phyloP scores from a whole-genome alignment of 2,113 vertebrate species.

The Ibidorhyncha struthersii region DNA sequence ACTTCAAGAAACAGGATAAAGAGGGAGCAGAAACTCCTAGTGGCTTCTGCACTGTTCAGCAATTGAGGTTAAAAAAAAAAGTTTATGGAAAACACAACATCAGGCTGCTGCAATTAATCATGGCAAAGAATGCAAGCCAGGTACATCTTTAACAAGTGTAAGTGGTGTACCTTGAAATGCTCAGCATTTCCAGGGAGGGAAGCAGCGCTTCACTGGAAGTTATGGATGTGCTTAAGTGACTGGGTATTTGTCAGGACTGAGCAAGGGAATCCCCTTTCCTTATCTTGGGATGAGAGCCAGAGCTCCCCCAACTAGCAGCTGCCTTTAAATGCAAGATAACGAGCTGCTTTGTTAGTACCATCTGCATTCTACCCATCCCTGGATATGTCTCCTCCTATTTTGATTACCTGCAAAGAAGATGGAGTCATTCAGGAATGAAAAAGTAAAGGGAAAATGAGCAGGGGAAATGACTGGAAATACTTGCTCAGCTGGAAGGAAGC shows the following conservation, averaged over 20 bases:
- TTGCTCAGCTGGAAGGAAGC: background rate
- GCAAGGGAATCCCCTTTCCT: background rate
- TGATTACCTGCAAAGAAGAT: background rate
- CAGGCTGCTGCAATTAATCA: conserved; percentile 16
- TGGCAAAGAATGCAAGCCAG: background rate
- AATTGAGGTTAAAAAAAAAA: background rate
- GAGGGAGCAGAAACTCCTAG: background rate
- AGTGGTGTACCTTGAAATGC: background rate
- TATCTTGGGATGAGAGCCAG: background rate
- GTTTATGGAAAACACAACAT: background rate
- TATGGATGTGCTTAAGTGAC: background rate
- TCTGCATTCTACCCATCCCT: background rate
- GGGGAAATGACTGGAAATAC: background rate
- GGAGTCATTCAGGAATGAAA: background rate
- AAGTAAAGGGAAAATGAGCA: background rate
- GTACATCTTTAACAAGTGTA: background rate
- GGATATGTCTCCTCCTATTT: rapidly evolving
- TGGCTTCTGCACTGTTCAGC: background rate
- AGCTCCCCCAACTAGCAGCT: background rate
- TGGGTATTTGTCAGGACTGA: background rate
- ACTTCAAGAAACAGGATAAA: background rate
- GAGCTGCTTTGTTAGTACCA: background rate
- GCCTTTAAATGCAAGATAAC: background rate
- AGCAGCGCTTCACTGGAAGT: background rate
- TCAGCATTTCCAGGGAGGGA: background rate